These are phyloP conservation scores for Philantomba maxwellii DNA, from an alignment of 2,113 vertebrate genomes.

Conservation along the genomic window DNA sequence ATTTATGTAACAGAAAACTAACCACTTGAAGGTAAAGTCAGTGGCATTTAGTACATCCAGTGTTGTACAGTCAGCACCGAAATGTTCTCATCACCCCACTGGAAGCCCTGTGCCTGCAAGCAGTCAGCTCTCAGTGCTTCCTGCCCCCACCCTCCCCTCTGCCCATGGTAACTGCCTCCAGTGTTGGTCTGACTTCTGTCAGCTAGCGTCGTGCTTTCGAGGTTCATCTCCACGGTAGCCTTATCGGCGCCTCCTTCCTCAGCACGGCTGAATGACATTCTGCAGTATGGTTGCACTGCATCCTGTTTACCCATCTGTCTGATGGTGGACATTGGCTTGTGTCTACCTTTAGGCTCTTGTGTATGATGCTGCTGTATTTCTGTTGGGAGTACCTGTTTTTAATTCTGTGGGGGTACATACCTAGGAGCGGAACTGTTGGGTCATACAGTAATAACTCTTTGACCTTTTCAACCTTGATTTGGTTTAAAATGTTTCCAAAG, in stretches of 20 bases:
- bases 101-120: not conserved
- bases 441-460: not conserved
- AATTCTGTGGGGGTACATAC: not conserved
- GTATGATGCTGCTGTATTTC: not conserved
- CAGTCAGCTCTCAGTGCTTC: rapidly evolving
- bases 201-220: not conserved
- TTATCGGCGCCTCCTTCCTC: not conserved
- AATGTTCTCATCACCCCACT: not conserved
- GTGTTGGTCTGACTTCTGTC: not conserved
- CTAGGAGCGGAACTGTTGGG: not conserved
- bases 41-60: not conserved
- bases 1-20: not conserved
- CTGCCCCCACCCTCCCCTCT: not conserved
- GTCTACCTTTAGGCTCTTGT: not conserved
- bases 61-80: rapidly evolving
- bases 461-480: not conserved
- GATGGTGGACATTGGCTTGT: not conserved
- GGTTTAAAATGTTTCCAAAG: not conserved
- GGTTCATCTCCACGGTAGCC: rapidly evolving
- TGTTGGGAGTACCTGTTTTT: not conserved
- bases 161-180: rapidly evolving
- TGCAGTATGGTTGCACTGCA: rapidly evolving
- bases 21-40: not conserved
- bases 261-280: not conserved
- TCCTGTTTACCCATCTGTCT: not conserved